phyloP scores from a whole-genome alignment of 2,113 vertebrate species.

The Bos taurus region ARS-UCD2.0 NC_037337.1:32397501-32398000 shows the following conservation, averaged over 20 bases:
- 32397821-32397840: conserved; percentile 41
- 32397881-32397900: conserved; percentile 52
- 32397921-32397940: conserved; percentile 15
- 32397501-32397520: background rate
- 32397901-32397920: conserved; percentile 26
- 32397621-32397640: background rate
- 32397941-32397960: background rate
- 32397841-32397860: conserved; percentile 49
- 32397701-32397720: background rate
- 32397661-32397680: background rate
- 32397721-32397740: conserved; percentile 10
- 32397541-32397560: conserved; percentile 15
- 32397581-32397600: conserved; percentile 13
- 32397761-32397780: background rate
- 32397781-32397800: background rate
- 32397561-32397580: background rate
- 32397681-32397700: conserved; percentile 31
- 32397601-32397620: conserved; percentile 30
- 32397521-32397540: background rate
- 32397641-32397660: conserved; percentile 21
- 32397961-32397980: background rate
- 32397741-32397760: background rate
- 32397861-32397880: conserved; percentile 45
- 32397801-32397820: conserved; percentile 5
- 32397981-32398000: conserved; percentile 11